Evolutionary conservation across 2,888 invertebrate genomes (phyloP).

Genomic region (Eristalis arbustorum): DNA sequence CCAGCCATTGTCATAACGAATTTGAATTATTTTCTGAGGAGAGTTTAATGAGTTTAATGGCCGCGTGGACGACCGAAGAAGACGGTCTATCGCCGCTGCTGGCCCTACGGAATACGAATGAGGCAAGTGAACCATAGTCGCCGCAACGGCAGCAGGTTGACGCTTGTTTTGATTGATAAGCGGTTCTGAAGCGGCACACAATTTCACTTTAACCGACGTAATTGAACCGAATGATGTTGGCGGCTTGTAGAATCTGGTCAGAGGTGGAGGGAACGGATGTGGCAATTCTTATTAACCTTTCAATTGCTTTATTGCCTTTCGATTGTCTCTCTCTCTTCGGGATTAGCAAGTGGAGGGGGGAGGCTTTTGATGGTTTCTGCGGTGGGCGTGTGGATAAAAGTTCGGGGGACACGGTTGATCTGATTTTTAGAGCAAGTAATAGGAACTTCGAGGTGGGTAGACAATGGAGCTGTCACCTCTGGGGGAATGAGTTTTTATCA

Average conservation of each 20-base stretch:
- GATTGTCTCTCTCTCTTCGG: background rate
- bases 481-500: too few species aligned
- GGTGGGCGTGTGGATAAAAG: background rate
- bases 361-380: background rate
- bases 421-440: background rate
- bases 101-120: slow-evolving; percentile 17
- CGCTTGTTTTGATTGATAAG: background rate
- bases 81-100: background rate
- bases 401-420: background rate
- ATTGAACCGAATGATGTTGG: background rate
- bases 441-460: background rate
- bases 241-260: background rate
- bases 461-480: too few species aligned
- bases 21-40: slow-evolving; percentile 49
- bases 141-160: background rate
- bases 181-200: background rate
- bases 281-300: background rate
- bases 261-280: background rate
- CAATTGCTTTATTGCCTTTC: background rate
- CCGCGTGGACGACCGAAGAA: background rate
- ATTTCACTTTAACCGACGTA: slow-evolving; percentile 1
- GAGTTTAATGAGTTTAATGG: slow-evolving; percentile 64
- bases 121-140: background rate
- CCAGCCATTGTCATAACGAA: slow-evolving; percentile 46
- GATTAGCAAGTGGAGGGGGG: background rate